phyloP scores from a whole-genome alignment of 2,888 invertebrate species.

The Scaptomyza tumidula region DNA sequence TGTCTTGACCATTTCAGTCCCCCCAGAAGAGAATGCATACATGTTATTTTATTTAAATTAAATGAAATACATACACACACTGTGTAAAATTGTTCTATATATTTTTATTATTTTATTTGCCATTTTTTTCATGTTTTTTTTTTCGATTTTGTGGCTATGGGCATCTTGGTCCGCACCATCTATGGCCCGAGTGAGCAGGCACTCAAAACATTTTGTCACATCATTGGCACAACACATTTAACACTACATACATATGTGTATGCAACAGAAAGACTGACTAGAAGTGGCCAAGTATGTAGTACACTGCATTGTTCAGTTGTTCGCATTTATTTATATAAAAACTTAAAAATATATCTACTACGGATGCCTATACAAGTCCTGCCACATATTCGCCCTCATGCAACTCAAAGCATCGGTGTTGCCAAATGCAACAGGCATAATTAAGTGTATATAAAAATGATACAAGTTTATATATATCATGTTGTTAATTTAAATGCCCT shows the following conservation, averaged over 20 bases:
- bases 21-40: not conserved
- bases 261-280: conserved; percentile 35
- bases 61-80: conserved; percentile 59
- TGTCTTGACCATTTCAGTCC: not conserved
- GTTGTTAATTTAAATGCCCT: conserved; percentile 47
- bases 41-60: conserved; percentile 54
- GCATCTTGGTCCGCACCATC: conserved; percentile 74
- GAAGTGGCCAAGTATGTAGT: conserved; percentile 40
- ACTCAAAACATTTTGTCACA: conserved; percentile 63
- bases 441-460: conserved; percentile 71
- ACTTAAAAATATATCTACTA: conserved; percentile 74
- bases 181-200: conserved; percentile 72
- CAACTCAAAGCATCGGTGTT: conserved; percentile 49
- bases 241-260: conserved; percentile 7
- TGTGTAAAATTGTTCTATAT: conserved; percentile 9
- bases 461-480: conserved; percentile 41
- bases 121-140: conserved; percentile 26
- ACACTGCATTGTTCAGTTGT: conserved; percentile 68
- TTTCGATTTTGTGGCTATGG: conserved; percentile 23
- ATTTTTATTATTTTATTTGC: conserved; percentile 39
- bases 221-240: conserved; percentile 64
- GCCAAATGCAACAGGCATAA: conserved; percentile 64
- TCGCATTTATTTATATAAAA: conserved; percentile 75
- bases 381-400: conserved; percentile 57
- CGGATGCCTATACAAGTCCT: conserved; percentile 79